phyloP scores from a whole-genome alignment of 1,140 invertebrate genomes.

The Musca vetustissima region DNA sequence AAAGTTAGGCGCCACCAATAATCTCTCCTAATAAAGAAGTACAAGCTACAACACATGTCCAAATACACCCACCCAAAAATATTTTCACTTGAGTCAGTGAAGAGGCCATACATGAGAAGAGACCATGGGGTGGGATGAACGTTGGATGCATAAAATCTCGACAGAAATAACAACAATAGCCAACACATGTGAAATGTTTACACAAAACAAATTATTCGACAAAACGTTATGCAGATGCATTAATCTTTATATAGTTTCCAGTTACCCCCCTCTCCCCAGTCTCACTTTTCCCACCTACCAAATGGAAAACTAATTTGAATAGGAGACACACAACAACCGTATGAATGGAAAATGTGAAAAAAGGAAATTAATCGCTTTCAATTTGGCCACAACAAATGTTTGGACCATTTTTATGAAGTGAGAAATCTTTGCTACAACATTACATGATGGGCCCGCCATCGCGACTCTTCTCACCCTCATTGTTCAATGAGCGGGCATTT shows the following conservation, averaged over 20 bases:
- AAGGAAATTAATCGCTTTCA: constrained; percentile 14
- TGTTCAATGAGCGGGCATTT: no score
- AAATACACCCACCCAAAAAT: constrained; percentile 10
- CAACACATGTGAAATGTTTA: constrained; percentile 11
- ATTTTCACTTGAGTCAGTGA: background rate
- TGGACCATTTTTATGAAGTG: background rate
- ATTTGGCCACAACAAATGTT: constrained; percentile 16
- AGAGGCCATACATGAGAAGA: background rate
- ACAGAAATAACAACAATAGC: background rate
- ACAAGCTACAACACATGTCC: constrained; percentile 17
- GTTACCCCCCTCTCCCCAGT: no score
- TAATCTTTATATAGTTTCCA: no score
- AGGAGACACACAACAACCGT: background rate
- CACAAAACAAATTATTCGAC: constrained; percentile 19
- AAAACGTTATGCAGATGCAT: constrained; percentile 6
- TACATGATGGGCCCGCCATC: background rate
- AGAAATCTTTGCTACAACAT: background rate
- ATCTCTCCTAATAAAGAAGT: background rate
- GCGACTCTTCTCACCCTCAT: background rate
- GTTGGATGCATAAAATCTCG: no score
- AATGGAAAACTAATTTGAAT: background rate
- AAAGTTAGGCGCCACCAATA: constrained; percentile 15
- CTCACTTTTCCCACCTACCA: background rate
- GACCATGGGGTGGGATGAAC: background rate
- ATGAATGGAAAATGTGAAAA: constrained; percentile 6